Percentiles rank a stretch among this genome's conserved stretches.
Conservation (phyloP, 2,113 vertebrate species). For the zebrafish (Danio rerio) region DNA sequence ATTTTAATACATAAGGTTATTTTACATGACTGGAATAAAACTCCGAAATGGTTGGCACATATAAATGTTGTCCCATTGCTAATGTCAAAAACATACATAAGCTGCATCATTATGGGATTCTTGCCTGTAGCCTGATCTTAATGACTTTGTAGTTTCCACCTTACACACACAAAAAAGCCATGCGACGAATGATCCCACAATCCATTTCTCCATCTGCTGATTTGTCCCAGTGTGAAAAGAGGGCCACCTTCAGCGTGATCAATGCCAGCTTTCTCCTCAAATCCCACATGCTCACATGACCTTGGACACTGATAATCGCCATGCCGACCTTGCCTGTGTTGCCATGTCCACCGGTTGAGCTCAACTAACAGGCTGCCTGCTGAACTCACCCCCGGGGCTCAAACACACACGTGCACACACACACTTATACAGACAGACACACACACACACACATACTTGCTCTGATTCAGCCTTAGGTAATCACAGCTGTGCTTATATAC, state of each 20-base stretch:
- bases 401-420: neutral
- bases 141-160: conserved; percentile 26
- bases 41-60: neutral
- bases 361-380: conserved; percentile 74
- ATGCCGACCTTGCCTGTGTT: conserved; percentile 71
- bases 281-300: conserved; percentile 73
- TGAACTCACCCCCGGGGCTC: conserved; percentile 62
- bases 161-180: neutral
- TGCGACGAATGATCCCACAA: conserved; percentile 5
- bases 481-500: neutral
- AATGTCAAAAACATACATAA: conserved; percentile 8
- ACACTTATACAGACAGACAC: neutral
- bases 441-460: conserved; percentile 1
- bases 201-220: conserved; percentile 26
- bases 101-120: neutral
- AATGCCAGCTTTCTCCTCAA: conserved; percentile 72
- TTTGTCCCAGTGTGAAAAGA: conserved; percentile 61
- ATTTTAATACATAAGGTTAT: neutral
- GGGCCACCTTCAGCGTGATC: conserved; percentile 63
- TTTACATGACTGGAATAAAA: neutral
- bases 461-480: neutral
- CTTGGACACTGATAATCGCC: conserved; percentile 64
- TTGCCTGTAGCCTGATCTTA: conserved; percentile 28
- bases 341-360: conserved; percentile 69
- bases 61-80: neutral